These are phyloP conservation scores for Hydrolagus colliei DNA, from an alignment of 2,797 vertebrate genomes.

Conservation along the genomic window DNA sequence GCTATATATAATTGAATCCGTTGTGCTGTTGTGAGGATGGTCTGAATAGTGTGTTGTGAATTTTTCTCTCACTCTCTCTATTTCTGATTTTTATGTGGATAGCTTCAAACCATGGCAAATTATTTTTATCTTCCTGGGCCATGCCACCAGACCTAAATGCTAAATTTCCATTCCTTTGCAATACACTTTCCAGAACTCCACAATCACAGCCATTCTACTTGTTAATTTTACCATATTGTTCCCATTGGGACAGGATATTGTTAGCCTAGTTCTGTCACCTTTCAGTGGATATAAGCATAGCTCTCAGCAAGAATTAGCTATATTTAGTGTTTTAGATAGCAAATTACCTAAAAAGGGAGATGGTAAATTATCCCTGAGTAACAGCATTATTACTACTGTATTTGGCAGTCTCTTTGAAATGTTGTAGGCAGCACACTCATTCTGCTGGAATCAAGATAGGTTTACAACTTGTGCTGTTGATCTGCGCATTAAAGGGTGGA, in stretches of 20 bases:
- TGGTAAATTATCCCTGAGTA: no score
- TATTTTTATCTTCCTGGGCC: neutral
- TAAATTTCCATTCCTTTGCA: neutral
- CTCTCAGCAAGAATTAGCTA: neutral
- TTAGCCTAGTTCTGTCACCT: neutral
- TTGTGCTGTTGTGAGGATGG: neutral
- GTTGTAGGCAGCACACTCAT: no score
- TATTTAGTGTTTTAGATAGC: no score
- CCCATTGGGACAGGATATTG: neutral
- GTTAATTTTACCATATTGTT: neutral
- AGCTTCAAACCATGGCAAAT: neutral
- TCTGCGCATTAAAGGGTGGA: no score
- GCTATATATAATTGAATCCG: neutral
- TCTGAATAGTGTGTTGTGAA: neutral
- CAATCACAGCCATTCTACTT: neutral
- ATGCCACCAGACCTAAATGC: neutral
- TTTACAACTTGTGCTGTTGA: no score
- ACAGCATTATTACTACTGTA: no score
- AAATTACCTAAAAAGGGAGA: no score
- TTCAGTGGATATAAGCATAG: neutral
- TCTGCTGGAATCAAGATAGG: no score
- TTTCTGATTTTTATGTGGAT: neutral
- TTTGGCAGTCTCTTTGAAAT: no score
- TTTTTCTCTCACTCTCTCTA: neutral
- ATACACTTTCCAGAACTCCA: neutral